Base-by-base conservation (phyloP, 1,140 invertebrate genomes). In the Drosophila subpulchrella region DNA sequence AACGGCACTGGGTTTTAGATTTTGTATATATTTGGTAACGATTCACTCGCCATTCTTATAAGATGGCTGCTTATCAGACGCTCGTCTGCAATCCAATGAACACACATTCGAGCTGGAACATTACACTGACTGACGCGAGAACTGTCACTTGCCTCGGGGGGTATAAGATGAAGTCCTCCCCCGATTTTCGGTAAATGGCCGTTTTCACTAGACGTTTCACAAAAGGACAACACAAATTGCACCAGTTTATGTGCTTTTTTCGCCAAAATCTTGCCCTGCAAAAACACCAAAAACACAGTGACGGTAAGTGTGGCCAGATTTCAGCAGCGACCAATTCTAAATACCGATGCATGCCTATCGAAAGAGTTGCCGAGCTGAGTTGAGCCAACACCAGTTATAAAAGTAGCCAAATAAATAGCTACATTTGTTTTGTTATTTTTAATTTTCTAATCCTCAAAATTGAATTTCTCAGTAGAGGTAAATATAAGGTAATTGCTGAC, bases 51-150 rank as follows among this genome's bases (percentile, higher is more conserved):
- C 66, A 50, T 58, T 72, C 42, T 42, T 57, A 68, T 70, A 57
- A 39, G 67, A 71, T 70, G 51, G 51, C 67, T 71, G 51, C 67
- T 71, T 57, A 71, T 71, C 42, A 47, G 65, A 57, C 34, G 36
- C 62, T 41, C 27, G 41, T 48, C 67, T 48, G 13, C 34, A 24
- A 44, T 42, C 11, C 47, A 27, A 30, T 11, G 41, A 34, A 51
- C 67, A 56, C 63, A 54, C 63, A 44, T 39, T 50, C 46, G 36
- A 66, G 36, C 17, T 24, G 10, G 6, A 50, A 51, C 65, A 68
- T 42, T 42, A 51, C 36, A 53, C 30, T 20, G 41, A 24, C 42
- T 8, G 8, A 12, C 32, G n/a, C 48, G 20, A 41, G 20, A 12
- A 13, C 15, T 12, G 42, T 46, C 42, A 34, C 11, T 30, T 59